Conservation (phyloP, 2,797 vertebrate genomes). For the Paramormyrops hopkinsi region DNA sequence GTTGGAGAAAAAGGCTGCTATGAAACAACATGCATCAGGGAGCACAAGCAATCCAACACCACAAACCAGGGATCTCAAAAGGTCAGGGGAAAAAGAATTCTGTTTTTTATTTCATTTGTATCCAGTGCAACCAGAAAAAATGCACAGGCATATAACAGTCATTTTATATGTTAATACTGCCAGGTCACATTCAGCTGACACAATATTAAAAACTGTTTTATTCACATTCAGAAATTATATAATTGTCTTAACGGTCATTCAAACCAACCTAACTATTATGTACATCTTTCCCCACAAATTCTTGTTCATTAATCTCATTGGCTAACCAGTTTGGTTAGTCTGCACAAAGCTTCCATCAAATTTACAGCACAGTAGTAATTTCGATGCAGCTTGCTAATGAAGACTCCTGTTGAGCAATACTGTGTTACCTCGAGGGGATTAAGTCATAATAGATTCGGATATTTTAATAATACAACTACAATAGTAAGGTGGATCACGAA, state of each 20-base stretch:
- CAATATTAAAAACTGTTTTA: not conserved
- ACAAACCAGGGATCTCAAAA: not conserved
- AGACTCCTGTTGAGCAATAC: not conserved
- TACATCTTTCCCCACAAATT: not conserved
- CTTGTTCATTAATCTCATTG: not conserved
- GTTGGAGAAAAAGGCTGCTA: not conserved
- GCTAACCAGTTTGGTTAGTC: not conserved
- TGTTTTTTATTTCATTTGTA: not conserved
- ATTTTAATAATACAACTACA: constrained; percentile 12
- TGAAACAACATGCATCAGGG: not conserved
- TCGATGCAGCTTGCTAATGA: not conserved
- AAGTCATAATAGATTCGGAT: not conserved
- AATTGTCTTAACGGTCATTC: not conserved
- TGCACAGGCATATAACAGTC: not conserved
- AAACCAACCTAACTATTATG: not conserved
- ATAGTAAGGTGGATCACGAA: not conserved
- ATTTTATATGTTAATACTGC: not conserved
- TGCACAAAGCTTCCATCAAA: not conserved
- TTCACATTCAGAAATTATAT: not conserved
- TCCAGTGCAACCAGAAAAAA: not conserved
- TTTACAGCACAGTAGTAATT: not conserved
- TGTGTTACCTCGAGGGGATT: not conserved
- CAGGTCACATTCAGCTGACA: not conserved
- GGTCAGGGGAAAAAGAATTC: not conserved
- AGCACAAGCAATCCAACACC: not conserved